Conservation (phyloP, 1,140 invertebrate species). For the Parasteatoda tepidariorum region DNA sequence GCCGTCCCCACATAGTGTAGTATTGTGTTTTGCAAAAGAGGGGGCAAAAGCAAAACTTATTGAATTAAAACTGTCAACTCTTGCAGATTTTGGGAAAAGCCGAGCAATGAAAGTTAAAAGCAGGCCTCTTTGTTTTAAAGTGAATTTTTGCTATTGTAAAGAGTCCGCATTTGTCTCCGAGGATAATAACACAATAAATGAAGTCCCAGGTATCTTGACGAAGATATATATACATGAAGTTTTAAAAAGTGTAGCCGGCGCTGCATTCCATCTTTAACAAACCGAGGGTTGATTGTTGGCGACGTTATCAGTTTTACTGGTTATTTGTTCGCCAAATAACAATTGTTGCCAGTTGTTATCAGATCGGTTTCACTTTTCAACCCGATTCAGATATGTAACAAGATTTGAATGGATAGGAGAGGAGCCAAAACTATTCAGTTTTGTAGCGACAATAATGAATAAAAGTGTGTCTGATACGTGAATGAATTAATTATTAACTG, state of each 20-base stretch:
- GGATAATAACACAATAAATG: slow-evolving; percentile 39
- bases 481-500: too few species aligned
- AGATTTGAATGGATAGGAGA: neutral
- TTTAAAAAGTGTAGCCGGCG: neutral
- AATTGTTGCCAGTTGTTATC: neutral
- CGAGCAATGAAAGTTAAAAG: slow-evolving; percentile 48
- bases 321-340: neutral
- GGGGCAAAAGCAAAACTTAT: slow-evolving; percentile 31
- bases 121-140: slow-evolving; percentile 52
- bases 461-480: too few species aligned
- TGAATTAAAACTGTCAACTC: slow-evolving; percentile 61
- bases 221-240: neutral
- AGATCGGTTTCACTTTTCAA: neutral
- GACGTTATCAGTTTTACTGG: neutral
- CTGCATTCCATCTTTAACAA: neutral
- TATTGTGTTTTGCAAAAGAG: slow-evolving; percentile 53
- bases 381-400: neutral
- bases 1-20: slow-evolving; percentile 16
- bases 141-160: slow-evolving; percentile 57
- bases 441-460: too few species aligned
- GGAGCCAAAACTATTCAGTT: neutral
- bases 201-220: slow-evolving; percentile 38
- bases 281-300: neutral
- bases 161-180: slow-evolving; percentile 13
- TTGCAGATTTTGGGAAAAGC: slow-evolving; percentile 29